phyloP scores from a whole-genome alignment of 2,888 invertebrate species.

The Pyrocoelia pectoralis region DNA sequence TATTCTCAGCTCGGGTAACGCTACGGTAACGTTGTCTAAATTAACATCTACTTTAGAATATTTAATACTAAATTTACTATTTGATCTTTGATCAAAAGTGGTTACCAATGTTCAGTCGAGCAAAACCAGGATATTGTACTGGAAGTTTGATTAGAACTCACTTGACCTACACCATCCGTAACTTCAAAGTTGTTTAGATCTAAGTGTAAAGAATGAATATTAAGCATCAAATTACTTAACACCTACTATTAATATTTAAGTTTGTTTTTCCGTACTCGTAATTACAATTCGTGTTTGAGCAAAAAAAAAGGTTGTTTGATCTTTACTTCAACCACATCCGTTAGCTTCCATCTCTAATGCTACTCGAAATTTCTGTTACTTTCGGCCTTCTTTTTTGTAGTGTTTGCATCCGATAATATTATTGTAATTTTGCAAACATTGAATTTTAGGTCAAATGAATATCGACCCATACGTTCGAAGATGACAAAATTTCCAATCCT shows the following conservation, averaged over 20 bases:
- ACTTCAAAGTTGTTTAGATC: neutral
- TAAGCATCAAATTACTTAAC: slow-evolving; percentile 7
- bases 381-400: neutral
- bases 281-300: neutral
- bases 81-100: slow-evolving; percentile 3
- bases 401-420: neutral
- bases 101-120: neutral
- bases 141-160: too few species aligned
- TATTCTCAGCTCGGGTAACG: slow-evolving; percentile 24
- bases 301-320: slow-evolving; percentile 4
- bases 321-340: slow-evolving; percentile 4
- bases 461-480: too few species aligned
- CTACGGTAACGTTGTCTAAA: slow-evolving; percentile 10
- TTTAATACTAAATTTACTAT: slow-evolving; percentile 1
- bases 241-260: slow-evolving; percentile 5
- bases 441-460: too few species aligned
- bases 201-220: slow-evolving; percentile 2
- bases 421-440: neutral
- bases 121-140: neutral
- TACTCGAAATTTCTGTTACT: slow-evolving; percentile 8
- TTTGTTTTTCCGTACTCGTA: slow-evolving; percentile 8
- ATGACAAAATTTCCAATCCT: too few species aligned
- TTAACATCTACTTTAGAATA: slow-evolving; percentile 6
- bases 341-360: slow-evolving; percentile 5
- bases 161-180: slow-evolving; percentile 7